Conservation (phyloP, 2,888 invertebrate genomes). For the Calliphora vomitoria region DNA sequence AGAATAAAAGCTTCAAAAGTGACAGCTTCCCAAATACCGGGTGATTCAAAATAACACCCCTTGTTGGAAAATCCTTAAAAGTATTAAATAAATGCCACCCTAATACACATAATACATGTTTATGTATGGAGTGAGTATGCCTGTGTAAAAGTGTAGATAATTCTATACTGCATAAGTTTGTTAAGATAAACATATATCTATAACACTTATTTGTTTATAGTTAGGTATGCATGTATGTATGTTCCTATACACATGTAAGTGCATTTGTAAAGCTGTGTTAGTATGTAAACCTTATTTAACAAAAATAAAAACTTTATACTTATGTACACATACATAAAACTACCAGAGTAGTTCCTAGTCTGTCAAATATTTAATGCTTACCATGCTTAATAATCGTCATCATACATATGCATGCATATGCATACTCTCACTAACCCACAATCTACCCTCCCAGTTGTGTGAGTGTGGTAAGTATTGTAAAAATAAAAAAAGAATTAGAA, state of each 20-base stretch:
- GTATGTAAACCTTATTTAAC: constrained; percentile 29
- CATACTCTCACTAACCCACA: not conserved
- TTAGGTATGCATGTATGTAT: not conserved
- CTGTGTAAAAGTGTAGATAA: constrained; percentile 22
- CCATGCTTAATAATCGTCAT: constrained; percentile 8
- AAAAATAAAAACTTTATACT: constrained; percentile 37
- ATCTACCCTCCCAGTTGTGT: not conserved
- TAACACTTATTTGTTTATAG: constrained; percentile 40
- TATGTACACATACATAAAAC: not conserved
- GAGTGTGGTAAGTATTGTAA: not conserved
- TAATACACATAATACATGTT: no score
- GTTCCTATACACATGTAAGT: not conserved
- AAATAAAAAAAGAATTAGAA: not conserved
- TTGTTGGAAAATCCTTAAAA: no score
- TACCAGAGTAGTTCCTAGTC: constrained; percentile 31
- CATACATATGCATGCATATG: not conserved
- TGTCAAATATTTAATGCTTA: constrained; percentile 48
- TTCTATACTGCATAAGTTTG: constrained; percentile 38
- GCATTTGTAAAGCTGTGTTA: not conserved
- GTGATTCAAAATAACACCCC: no score
- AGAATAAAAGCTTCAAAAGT: no score
- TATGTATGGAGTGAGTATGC: not conserved
- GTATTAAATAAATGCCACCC: no score
- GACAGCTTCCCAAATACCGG: no score
- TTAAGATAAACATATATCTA: constrained; percentile 49